A percentile compares a stretch with the other conserved stretches of the same genome.
phyloP scores from a whole-genome alignment of 2,113 vertebrate genomes.

The Balaenoptera acutorostrata region DNA sequence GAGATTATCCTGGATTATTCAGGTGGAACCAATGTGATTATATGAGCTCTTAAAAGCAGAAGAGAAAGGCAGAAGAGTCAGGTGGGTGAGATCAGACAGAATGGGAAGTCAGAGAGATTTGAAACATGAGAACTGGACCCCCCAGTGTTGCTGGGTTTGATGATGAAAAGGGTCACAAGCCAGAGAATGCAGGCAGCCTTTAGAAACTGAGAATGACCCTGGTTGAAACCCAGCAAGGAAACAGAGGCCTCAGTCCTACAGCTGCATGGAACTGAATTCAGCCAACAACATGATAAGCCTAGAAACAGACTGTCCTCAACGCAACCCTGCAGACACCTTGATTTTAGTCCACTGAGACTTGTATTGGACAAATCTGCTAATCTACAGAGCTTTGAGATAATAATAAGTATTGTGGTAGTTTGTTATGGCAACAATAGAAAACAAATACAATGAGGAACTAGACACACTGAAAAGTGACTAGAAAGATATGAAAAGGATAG shows the following conservation, averaged over 20 bases:
- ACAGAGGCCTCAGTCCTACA: not conserved
- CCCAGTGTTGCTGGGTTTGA: not conserved
- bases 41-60: not conserved
- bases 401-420: not conserved
- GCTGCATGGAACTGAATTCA: not conserved
- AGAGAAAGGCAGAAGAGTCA: not conserved
- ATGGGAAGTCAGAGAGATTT: not conserved
- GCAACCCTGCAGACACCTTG: not conserved
- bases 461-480: not conserved
- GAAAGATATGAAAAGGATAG: not conserved
- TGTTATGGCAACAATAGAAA: not conserved
- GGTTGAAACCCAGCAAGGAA: not conserved
- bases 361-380: not conserved
- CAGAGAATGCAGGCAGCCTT: not conserved
- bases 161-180: not conserved
- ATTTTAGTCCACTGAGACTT: not conserved
- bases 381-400: not conserved
- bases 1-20: not conserved
- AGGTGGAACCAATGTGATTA: not conserved
- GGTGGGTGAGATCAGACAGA: not conserved
- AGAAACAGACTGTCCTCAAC: not conserved
- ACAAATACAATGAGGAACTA: not conserved
- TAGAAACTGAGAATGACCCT: not conserved
- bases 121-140: not conserved
- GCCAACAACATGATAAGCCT: not conserved